phyloP scores from a whole-genome alignment of 1,140 invertebrate genomes.

The Drosophila sp. region DNA sequence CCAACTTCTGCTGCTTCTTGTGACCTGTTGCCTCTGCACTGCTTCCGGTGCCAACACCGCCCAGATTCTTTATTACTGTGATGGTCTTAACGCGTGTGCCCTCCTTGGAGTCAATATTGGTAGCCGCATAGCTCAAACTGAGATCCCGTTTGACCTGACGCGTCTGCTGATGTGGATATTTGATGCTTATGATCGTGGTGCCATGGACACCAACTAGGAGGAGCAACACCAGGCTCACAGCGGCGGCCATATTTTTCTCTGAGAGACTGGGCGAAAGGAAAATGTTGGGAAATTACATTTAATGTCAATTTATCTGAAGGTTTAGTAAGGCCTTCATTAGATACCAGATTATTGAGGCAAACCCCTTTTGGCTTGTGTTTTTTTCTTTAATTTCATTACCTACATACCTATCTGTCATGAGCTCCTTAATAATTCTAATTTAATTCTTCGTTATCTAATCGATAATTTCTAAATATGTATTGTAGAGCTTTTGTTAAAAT shows the following conservation, averaged over 20 bases:
- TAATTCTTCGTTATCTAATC: slow-evolving; percentile 13
- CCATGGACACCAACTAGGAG: slow-evolving; percentile 64
- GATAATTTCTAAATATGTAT: slow-evolving; percentile 15
- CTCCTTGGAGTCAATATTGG: slow-evolving; percentile 80
- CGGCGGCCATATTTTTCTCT: slow-evolving; percentile 62
- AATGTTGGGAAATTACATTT: background rate
- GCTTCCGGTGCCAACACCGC: slow-evolving; percentile 29
- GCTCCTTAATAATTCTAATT: background rate
- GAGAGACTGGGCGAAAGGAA: slow-evolving; percentile 19
- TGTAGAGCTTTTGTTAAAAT: slow-evolving; percentile 13
- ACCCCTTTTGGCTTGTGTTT: background rate
- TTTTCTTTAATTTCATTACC: background rate
- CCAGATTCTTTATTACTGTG: slow-evolving; percentile 79
- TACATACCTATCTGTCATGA: background rate
- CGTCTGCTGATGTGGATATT: slow-evolving; percentile 55
- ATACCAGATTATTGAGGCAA: background rate
- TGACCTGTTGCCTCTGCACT: slow-evolving; percentile 41
- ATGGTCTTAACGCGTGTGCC: slow-evolving; percentile 82
- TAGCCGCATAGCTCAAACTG: slow-evolving; percentile 79
- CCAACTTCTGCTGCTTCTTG: slow-evolving; percentile 53
- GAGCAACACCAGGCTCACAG: slow-evolving; percentile 52
- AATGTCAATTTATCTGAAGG: background rate
- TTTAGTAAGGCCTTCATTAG: slow-evolving; percentile 25
- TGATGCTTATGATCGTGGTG: slow-evolving; percentile 73
- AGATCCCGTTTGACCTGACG: slow-evolving; percentile 71